Evolutionary conservation across 2,888 invertebrate species (phyloP).

Genomic region (Drosophila tripunctata): DNA sequence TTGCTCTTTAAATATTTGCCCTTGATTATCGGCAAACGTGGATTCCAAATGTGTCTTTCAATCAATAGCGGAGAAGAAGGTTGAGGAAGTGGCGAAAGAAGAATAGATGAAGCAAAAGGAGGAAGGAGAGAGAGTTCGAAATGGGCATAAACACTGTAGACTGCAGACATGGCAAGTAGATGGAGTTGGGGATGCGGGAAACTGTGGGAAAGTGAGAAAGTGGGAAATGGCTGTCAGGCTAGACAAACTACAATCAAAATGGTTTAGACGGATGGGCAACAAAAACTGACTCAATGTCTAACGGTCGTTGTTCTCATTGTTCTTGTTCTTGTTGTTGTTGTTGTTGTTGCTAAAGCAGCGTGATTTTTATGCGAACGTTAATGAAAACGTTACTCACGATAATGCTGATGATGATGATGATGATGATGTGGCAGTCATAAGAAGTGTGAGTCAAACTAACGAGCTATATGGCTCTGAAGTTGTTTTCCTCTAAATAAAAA

Average conservation of each 20-base stretch:
- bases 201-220: background rate
- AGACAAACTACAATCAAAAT: conserved; percentile 66
- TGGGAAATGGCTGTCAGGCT: conserved; percentile 24
- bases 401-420: conserved; percentile 19
- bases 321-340: conserved; percentile 18
- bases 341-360: conserved; percentile 58
- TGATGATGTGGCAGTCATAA: conserved; percentile 16
- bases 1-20: conserved; percentile 82
- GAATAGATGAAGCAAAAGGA: background rate
- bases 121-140: background rate
- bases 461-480: conserved; percentile 16
- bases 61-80: conserved; percentile 34
- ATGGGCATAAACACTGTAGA: background rate
- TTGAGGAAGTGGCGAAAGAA: background rate
- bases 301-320: conserved; percentile 25
- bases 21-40: conserved; percentile 79
- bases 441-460: conserved; percentile 34
- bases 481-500: conserved; percentile 2
- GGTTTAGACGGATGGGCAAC: conserved; percentile 43
- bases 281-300: conserved; percentile 5
- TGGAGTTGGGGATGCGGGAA: background rate
- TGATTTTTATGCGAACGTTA: conserved; percentile 69
- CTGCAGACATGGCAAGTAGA: background rate
- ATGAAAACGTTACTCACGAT: conserved; percentile 58
- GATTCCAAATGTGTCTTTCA: conserved; percentile 43